Evolutionary conservation across 2,888 invertebrate genomes (phyloP), one percentile per base, ranked within the genome.

Genomic region (Ochropacha duplaris): DNA sequence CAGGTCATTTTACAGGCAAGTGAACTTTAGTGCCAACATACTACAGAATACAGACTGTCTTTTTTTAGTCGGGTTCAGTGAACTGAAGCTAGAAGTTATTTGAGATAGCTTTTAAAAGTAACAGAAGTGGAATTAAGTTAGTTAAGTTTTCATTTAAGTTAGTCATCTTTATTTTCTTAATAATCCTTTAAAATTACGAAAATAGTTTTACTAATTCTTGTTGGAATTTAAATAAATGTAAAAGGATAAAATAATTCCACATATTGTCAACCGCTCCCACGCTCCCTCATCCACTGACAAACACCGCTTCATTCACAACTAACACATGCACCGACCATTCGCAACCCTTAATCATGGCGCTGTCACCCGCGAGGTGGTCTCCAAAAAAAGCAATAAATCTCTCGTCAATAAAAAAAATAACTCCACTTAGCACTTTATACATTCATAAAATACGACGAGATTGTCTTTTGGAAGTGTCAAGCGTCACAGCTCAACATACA

Each of bases 371-470:
- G 65, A 73, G 83, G 82, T 83, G 84, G 82, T 81, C 82, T 73
- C 58, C 62, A 68, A 78, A 80, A 81, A 78, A 79, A 55, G 64
- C 66, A 69, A 73, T 77, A 76, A 76, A 78, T 76, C 72, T 72
- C 67, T 68, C 71, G 60, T 65, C 63, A 59, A 59, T 58, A 56
- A 52, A 68, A 58, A 61, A 69, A 36, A 14, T n/a, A 75, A 63
- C 67, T 31, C 75, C 80, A 84, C 81, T 85, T 84, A 83, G 74
- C 79, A 78, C 75, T 74, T 71, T 69, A 78, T 62, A 72, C 66
- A 71, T 69, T 72, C 69, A 74, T 69, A 67, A 72, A 77, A 65
- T 72, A 59, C 58, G 64, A 59, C 57, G 63, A 59, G n/a, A 61
- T 65, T 66, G 31, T 59, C 59, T 59, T 58, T 50, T 22, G 28